Conservation (phyloP, 2,888 invertebrate genomes). For the Crocallis elinguaria region DNA sequence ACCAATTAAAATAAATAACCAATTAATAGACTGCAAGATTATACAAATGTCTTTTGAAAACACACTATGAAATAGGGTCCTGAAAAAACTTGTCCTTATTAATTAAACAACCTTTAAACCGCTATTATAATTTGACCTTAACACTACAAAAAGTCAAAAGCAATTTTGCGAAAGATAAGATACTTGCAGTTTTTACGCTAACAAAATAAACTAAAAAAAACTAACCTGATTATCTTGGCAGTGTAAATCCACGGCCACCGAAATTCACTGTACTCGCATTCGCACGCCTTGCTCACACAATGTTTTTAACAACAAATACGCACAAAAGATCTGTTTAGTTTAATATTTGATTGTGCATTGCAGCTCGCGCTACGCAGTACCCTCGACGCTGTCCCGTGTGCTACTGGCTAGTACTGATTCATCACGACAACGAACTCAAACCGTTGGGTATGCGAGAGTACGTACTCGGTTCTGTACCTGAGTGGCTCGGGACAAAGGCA, state of each 20-base stretch:
- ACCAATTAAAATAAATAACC: too few species aligned
- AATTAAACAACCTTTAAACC: neutral
- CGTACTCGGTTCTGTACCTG: slow-evolving; percentile 45
- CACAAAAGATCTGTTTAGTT: slow-evolving; percentile 49
- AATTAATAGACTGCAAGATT: too few species aligned
- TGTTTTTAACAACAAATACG: slow-evolving; percentile 41
- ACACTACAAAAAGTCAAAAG: neutral
- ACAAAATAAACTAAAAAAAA: neutral
- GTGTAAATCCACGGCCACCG: slow-evolving; percentile 48
- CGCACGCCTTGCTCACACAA: slow-evolving; percentile 52
- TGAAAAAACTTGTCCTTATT: neutral
- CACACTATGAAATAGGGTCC: too few species aligned
- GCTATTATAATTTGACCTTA: neutral
- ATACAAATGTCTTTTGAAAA: too few species aligned
- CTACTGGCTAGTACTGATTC: slow-evolving; percentile 55
- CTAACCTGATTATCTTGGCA: slow-evolving; percentile 46
- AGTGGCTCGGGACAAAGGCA: slow-evolving; percentile 67
- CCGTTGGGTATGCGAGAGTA: slow-evolving; percentile 28
- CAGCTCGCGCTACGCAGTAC: slow-evolving; percentile 42
- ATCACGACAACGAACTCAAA: slow-evolving; percentile 60
- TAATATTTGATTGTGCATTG: slow-evolving; percentile 45
- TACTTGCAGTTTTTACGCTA: slow-evolving; percentile 5
- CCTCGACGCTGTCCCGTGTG: slow-evolving; percentile 42
- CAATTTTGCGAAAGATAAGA: neutral
- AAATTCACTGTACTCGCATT: slow-evolving; percentile 42